Conservation (phyloP, 2,888 invertebrate species). For the Caenorhabditis zanzibari region DNA sequence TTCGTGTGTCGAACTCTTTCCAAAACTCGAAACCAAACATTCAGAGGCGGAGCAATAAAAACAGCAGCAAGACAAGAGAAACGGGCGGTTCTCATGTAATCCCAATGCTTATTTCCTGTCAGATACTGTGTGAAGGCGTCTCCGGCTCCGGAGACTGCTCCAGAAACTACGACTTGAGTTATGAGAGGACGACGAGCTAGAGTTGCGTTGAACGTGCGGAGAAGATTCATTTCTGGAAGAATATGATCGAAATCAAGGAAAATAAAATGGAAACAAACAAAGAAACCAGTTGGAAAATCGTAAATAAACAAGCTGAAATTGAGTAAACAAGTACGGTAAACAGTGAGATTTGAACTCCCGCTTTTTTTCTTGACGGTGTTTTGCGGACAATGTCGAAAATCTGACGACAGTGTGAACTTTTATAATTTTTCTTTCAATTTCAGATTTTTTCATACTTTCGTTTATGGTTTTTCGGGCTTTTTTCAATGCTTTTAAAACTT, state of each 20-base stretch:
- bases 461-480: too few relatives aligned
- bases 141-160: constrained; percentile 74
- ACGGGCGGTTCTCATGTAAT: constrained; percentile 73
- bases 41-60: constrained; percentile 78
- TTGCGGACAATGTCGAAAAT: background rate
- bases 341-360: too few relatives aligned
- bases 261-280: background rate
- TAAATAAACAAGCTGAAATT: too few relatives aligned
- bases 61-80: constrained; percentile 76
- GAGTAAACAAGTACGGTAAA: too few relatives aligned
- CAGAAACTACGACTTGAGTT: constrained; percentile 75
- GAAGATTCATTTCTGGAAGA: constrained; percentile 33
- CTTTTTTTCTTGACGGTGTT: background rate
- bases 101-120: constrained; percentile 69
- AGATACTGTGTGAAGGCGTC: constrained; percentile 76
- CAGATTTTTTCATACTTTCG: too few relatives aligned
- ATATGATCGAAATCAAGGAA: too few relatives aligned
- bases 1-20: constrained; percentile 70
- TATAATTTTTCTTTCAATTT: too few relatives aligned
- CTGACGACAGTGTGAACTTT: too few relatives aligned
- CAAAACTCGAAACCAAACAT: constrained; percentile 76
- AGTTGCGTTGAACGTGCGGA: constrained; percentile 55
- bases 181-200: constrained; percentile 70
- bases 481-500: too few relatives aligned
- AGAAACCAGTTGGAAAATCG: background rate